These are phyloP conservation scores for Malacoctenus gilli DNA, from an alignment of 2,797 vertebrate genomes.

Conservation along the genomic window DNA sequence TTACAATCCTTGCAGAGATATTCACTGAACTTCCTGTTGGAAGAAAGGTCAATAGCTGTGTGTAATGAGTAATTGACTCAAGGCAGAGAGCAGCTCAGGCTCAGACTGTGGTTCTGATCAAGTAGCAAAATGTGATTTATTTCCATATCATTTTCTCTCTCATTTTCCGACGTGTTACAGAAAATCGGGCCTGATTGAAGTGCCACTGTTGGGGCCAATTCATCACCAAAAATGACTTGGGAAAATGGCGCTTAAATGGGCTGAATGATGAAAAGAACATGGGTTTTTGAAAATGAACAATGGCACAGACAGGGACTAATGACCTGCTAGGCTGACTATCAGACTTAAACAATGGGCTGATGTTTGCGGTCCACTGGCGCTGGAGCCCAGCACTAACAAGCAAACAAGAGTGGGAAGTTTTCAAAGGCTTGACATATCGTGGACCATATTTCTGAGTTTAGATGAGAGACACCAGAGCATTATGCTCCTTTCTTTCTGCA, in stretches of 20 bases:
- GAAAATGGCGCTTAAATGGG: conserved; percentile 81
- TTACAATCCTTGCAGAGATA: conserved; percentile 84
- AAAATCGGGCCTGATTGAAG: conserved; percentile 80
- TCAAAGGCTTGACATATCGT: conserved; percentile 37
- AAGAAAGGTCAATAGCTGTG: conserved; percentile 87
- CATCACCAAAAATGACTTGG: conserved; percentile 73
- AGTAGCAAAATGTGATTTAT: conserved; percentile 84
- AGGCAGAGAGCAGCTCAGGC: conserved; percentile 76
- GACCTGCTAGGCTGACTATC: conserved; percentile 66
- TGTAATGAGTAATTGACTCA: conserved; percentile 88
- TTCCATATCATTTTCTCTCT: conserved; percentile 83
- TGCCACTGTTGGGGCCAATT: conserved; percentile 79
- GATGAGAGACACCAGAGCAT: conserved; percentile 11
- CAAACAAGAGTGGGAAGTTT: conserved; percentile 37
- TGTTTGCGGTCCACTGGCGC: conserved; percentile 57
- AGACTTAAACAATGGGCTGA: conserved; percentile 64
- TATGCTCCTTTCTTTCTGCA: conserved; percentile 17
- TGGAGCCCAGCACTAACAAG: conserved; percentile 43
- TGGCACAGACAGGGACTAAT: conserved; percentile 70
- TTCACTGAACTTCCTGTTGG: conserved; percentile 85
- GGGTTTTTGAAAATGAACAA: conserved; percentile 76
- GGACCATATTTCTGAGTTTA: conserved; percentile 29
- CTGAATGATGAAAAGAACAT: conserved; percentile 80
- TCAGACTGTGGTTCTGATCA: conserved; percentile 80
- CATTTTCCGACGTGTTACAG: conserved; percentile 77